Percentiles rank a stretch among this genome's conserved stretches.
Conservation (phyloP, 2,888 invertebrate species). For the Napeogenes sylphis region DNA sequence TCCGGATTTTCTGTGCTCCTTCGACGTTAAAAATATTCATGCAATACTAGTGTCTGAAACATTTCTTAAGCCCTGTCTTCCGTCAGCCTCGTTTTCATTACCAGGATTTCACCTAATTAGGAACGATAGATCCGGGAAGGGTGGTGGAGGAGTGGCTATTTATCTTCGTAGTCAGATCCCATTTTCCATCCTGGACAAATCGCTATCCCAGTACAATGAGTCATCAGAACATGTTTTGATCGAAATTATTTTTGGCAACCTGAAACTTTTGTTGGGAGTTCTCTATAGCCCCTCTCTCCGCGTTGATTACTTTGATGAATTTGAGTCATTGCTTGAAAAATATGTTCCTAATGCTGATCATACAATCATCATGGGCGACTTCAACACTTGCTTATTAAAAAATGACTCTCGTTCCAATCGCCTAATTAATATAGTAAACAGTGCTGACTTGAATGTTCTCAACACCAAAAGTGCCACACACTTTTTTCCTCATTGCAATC, state of each 20-base stretch:
- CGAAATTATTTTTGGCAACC: conserved; percentile 2
- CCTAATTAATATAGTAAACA: no score
- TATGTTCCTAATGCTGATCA: no score
- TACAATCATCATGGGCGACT: no score
- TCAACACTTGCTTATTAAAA: no score
- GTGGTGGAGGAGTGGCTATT: conserved; percentile 8
- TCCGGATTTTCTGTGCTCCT: conserved; percentile 11
- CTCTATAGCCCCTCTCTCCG: no score
- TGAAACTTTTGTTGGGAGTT: neutral
- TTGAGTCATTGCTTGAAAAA: no score
- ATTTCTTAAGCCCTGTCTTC: conserved; percentile 16
- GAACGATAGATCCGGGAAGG: conserved; percentile 6
- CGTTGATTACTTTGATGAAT: no score
- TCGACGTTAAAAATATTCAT: conserved; percentile 13
- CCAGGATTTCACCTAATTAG: conserved; percentile 14
- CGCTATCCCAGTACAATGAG: neutral
- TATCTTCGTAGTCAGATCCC: conserved; percentile 9
- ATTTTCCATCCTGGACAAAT: conserved; percentile 4
- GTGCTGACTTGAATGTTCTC: no score
- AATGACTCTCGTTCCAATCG: no score
- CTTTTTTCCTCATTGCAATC: no score
- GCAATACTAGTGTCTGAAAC: conserved; percentile 15
- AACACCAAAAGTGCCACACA: no score
- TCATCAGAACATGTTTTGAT: conserved; percentile 2
- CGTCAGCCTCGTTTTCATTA: conserved; percentile 15